Evolutionary conservation across 1,140 invertebrate species (phyloP).

Genomic region (Drosophila littoralis): DNA sequence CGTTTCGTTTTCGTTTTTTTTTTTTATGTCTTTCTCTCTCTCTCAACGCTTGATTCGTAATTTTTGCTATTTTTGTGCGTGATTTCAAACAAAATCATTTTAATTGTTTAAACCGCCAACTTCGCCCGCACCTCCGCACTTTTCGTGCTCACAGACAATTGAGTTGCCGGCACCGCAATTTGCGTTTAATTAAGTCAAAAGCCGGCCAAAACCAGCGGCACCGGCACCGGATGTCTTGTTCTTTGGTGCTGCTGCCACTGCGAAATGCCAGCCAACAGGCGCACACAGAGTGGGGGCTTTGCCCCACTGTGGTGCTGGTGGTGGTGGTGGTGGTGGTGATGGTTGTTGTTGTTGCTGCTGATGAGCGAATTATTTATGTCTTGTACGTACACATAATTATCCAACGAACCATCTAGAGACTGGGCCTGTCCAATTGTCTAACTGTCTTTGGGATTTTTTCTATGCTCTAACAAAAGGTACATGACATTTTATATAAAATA

Average conservation of each 20-base stretch:
- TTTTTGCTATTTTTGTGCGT: conserved; percentile 65
- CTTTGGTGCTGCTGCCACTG: conserved; percentile 37
- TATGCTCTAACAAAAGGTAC: conserved; percentile 16
- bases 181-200: conserved; percentile 76
- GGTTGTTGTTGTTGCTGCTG: conserved; percentile 32
- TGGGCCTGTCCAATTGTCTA: conserved; percentile 21
- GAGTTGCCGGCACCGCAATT: conserved; percentile 65
- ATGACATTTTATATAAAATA: not conserved
- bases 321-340: conserved; percentile 31
- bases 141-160: conserved; percentile 62
- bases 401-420: conserved; percentile 36
- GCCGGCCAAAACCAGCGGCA: conserved; percentile 31
- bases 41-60: conserved; percentile 48
- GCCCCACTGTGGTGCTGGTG: conserved; percentile 50
- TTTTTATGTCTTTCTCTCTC: conserved; percentile 14
- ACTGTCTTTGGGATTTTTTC: conserved; percentile 38
- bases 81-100: conserved; percentile 62
- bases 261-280: conserved; percentile 34
- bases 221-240: conserved; percentile 76
- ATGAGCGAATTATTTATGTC: conserved; percentile 77
- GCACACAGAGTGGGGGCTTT: conserved; percentile 41
- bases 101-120: conserved; percentile 55
- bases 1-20: conserved; percentile 20
- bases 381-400: conserved; percentile 80
- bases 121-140: conserved; percentile 10